Evolutionary conservation across 2,888 invertebrate genomes (phyloP).

Genomic region (Acrobasis consociella): DNA sequence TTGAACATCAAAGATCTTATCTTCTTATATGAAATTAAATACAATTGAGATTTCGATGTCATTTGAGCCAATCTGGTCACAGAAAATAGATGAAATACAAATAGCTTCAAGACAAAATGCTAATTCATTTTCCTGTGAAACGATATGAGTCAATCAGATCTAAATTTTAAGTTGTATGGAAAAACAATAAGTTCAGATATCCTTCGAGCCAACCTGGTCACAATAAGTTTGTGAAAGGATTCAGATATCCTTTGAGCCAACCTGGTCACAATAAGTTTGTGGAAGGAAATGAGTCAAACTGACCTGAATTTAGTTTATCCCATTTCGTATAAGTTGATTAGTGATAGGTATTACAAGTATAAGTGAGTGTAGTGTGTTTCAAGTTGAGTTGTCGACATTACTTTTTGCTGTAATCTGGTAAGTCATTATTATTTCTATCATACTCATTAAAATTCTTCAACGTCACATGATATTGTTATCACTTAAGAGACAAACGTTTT

Average conservation of each 20-base stretch:
- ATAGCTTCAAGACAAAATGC: too few relatives aligned
- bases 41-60: background rate
- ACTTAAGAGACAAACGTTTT: background rate
- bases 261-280: background rate
- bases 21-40: background rate
- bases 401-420: too few relatives aligned
- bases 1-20: background rate
- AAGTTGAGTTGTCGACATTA: too few relatives aligned
- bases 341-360: too few relatives aligned
- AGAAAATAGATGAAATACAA: background rate
- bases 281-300: background rate
- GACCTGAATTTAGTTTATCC: background rate
- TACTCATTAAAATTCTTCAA: too few relatives aligned
- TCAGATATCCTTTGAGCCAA: background rate
- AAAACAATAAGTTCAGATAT: background rate
- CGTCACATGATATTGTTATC: too few relatives aligned
- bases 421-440: too few relatives aligned
- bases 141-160: background rate
- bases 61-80: background rate
- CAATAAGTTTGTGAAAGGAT: background rate
- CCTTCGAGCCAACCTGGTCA: background rate
- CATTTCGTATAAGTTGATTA: background rate
- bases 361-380: too few relatives aligned
- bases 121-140: background rate
- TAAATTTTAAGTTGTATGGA: too few relatives aligned